Evolutionary conservation across 1,140 invertebrate species (phyloP).

Genomic region (Heliconius himera): DNA sequence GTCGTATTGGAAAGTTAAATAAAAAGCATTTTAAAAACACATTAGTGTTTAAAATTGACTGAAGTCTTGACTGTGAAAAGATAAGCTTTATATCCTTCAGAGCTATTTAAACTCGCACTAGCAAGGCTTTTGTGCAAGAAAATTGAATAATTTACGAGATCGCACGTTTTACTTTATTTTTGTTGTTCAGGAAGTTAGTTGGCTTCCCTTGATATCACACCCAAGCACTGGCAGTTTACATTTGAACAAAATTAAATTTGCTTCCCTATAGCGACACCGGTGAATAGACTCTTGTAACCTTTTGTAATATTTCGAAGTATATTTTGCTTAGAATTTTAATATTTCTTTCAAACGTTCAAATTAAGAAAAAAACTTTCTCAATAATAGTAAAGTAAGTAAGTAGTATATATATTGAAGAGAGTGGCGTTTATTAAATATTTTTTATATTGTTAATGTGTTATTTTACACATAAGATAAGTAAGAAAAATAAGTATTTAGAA

Average conservation of each 20-base stretch:
- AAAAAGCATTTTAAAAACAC: neutral
- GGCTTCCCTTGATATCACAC: slow-evolving; percentile 23
- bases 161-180: slow-evolving; percentile 25
- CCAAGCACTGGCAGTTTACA: slow-evolving; percentile 31
- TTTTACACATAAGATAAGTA: too few relatives aligned
- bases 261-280: slow-evolving; percentile 21
- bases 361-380: too few relatives aligned
- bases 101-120: slow-evolving; percentile 26
- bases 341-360: neutral
- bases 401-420: too few relatives aligned
- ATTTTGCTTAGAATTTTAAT: neutral
- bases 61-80: slow-evolving; percentile 3
- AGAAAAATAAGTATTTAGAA: too few relatives aligned
- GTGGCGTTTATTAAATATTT: too few relatives aligned
- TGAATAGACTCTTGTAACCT: slow-evolving; percentile 15
- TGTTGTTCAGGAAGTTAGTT: slow-evolving; percentile 25
- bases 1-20: too few relatives aligned
- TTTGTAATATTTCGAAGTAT: neutral
- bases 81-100: neutral
- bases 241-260: slow-evolving; percentile 40
- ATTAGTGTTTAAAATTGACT: neutral
- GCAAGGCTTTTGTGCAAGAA: slow-evolving; percentile 17
- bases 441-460: too few relatives aligned
- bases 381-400: too few relatives aligned
- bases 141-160: slow-evolving; percentile 26